phyloP scores from a whole-genome alignment of 2,888 invertebrate genomes.

The Spilosoma lubricipeda region DNA sequence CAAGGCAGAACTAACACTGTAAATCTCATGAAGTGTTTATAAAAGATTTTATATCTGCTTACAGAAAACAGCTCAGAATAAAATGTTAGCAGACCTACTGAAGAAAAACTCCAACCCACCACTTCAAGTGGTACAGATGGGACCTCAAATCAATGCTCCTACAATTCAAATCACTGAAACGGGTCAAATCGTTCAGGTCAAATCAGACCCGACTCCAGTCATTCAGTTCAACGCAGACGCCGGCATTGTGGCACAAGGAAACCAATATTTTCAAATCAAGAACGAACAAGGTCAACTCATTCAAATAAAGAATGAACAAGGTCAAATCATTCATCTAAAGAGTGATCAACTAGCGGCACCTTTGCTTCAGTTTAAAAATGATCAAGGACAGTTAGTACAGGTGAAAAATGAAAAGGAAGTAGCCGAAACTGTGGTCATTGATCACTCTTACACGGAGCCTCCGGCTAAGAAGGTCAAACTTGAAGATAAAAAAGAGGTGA shows the following conservation, averaged over 20 bases:
- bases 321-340: conserved; percentile 80
- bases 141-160: conserved; percentile 76
- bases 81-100: conserved; percentile 93
- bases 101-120: conserved; percentile 90
- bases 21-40: not conserved
- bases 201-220: conserved; percentile 68
- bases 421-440: conserved; percentile 65
- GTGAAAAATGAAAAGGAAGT: conserved; percentile 69
- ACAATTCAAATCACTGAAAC: conserved; percentile 83
- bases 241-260: conserved; percentile 60
- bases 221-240: conserved; percentile 71
- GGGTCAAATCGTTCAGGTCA: conserved; percentile 81
- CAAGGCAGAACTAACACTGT: not conserved
- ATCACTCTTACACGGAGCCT: conserved; percentile 79
- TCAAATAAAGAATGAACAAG: conserved; percentile 79
- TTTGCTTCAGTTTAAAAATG: conserved; percentile 73
- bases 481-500: conserved; percentile 65
- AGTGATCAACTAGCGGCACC: conserved; percentile 72
- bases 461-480: conserved; percentile 73
- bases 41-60: conserved; percentile 6
- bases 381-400: conserved; percentile 70
- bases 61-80: conserved; percentile 86
- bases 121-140: conserved; percentile 82
- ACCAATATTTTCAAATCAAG: conserved; percentile 78
- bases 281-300: conserved; percentile 81